Evolutionary conservation across 2,797 vertebrate genomes (phyloP).

Genomic region (Spinibarbus caldwelli): DNA sequence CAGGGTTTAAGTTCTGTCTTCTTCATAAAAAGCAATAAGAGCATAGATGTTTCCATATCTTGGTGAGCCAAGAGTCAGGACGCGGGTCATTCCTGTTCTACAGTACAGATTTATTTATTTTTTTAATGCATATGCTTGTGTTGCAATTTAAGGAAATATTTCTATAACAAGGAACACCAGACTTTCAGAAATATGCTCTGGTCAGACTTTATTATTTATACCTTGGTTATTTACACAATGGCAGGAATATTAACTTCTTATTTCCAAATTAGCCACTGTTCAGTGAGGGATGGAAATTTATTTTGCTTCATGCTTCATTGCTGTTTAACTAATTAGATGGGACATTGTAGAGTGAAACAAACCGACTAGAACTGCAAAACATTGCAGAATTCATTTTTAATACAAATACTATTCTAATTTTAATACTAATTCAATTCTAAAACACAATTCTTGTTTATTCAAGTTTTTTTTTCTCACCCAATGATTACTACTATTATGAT

Average conservation of each 20-base stretch:
- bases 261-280: neutral
- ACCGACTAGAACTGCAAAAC: neutral
- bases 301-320: neutral
- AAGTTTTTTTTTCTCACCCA: neutral
- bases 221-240: neutral
- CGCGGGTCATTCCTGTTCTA: neutral
- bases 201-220: neutral
- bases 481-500: neutral
- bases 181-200: neutral
- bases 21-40: conserved; percentile 11
- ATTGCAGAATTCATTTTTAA: neutral
- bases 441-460: neutral
- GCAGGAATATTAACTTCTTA: neutral
- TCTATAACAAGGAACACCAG: neutral
- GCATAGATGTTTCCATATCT: conserved; percentile 31
- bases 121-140: neutral
- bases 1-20: neutral
- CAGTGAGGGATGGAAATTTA: neutral
- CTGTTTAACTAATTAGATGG: neutral
- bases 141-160: neutral
- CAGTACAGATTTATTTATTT: neutral
- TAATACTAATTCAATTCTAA: no score
- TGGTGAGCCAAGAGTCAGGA: conserved; percentile 9
- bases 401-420: no score
- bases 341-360: neutral